Evolutionary conservation across 2,888 invertebrate species (phyloP).

Genomic region (Pilophorus perplexus): DNA sequence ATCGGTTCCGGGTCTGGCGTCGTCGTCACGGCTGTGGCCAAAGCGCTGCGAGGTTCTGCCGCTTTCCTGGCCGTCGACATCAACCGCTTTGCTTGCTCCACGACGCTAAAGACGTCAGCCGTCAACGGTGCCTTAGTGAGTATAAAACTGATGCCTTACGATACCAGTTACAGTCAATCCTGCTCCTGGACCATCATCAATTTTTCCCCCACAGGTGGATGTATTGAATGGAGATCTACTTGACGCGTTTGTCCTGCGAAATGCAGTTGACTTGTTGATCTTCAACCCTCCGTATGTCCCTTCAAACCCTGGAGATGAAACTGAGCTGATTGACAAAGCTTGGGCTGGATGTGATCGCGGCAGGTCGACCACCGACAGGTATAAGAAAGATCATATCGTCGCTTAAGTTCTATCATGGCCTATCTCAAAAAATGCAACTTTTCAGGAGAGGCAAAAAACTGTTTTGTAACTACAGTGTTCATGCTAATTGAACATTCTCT

Average conservation of each 20-base stretch:
- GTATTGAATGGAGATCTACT: constrained; percentile 65
- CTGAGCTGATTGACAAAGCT: constrained; percentile 59
- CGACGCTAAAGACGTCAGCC: constrained; percentile 67
- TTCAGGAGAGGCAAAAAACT: too few species aligned
- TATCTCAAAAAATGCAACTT: too few species aligned
- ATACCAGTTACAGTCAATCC: too few species aligned
- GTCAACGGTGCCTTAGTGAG: constrained; percentile 62
- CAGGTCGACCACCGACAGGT: constrained; percentile 34
- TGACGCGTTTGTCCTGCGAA: constrained; percentile 56
- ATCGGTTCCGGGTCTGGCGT: constrained; percentile 91
- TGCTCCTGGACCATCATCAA: constrained; percentile 19
- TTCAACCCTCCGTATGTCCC: constrained; percentile 99
- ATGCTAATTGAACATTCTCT: too few species aligned
- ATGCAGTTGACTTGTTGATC: constrained; percentile 78
- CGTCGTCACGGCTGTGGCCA: constrained; percentile 79
- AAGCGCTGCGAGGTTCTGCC: constrained; percentile 54
- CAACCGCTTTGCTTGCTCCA: constrained; percentile 73
- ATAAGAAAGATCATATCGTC: too few species aligned
- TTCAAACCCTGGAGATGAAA: constrained; percentile 72
- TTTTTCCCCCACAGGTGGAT: constrained; percentile 55
- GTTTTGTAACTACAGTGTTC: too few species aligned
- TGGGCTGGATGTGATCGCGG: constrained; percentile 68
- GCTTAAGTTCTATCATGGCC: too few species aligned
- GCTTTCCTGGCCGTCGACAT: constrained; percentile 74
- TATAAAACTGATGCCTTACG: too few species aligned